A percentile compares a stretch with the other conserved stretches of the same genome.
Evolutionary conservation across 1,140 invertebrate species (phyloP).

Genomic region (Chelonus insularis): DNA sequence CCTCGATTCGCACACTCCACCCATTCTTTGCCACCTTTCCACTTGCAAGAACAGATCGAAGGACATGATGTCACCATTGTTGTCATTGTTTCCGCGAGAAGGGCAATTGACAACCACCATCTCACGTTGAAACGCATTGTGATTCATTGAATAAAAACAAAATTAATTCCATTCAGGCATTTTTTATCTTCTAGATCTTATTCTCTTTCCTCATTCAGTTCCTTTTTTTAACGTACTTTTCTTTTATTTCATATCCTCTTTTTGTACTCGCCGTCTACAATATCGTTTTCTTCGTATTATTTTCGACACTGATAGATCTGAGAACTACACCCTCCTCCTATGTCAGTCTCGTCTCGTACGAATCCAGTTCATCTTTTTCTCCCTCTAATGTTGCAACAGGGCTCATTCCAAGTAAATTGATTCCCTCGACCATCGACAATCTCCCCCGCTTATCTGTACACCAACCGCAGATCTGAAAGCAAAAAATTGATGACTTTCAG

Average conservation of each 20-base stretch:
- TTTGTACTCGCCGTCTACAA: not conserved
- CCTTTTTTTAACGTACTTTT: not conserved
- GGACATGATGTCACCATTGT: slow-evolving; percentile 65
- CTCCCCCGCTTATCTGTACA: slow-evolving; percentile 1
- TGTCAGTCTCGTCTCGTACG: slow-evolving; percentile 18
- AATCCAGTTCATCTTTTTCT: slow-evolving; percentile 28
- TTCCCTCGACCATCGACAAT: slow-evolving; percentile 15
- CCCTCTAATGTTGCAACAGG: not conserved
- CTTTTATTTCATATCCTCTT: not conserved
- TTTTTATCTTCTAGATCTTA: not conserved
- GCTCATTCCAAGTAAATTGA: slow-evolving; percentile 21
- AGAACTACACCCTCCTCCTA: slow-evolving; percentile 22
- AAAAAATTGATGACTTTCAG: slow-evolving; percentile 16
- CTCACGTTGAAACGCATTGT: slow-evolving; percentile 12
- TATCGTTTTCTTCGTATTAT: not conserved
- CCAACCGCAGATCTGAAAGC: slow-evolving; percentile 19
- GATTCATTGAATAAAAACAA: slow-evolving; percentile 12
- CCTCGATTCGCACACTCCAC: slow-evolving; percentile 81
- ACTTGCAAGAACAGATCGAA: slow-evolving; percentile 79
- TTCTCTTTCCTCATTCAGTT: not conserved
- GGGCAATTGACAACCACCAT: slow-evolving; percentile 32
- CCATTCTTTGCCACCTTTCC: slow-evolving; percentile 89
- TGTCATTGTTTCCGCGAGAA: slow-evolving; percentile 28
- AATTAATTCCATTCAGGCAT: slow-evolving; percentile 4
- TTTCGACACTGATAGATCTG: slow-evolving; percentile 29